phyloP scores from a whole-genome alignment of 2,797 vertebrate species.

The Microctenopoma steveboyesi region DNA sequence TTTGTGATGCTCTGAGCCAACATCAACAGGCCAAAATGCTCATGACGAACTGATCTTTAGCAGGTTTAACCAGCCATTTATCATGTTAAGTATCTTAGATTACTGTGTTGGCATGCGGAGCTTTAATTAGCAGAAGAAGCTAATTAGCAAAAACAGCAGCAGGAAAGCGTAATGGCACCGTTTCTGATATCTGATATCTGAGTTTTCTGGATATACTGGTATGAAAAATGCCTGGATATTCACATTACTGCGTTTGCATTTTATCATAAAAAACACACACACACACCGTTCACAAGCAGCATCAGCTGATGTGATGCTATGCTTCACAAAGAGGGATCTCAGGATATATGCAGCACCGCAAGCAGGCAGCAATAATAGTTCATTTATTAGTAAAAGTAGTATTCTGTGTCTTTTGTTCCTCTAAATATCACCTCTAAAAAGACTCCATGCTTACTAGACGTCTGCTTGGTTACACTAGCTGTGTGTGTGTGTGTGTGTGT shows the following conservation, averaged over 20 bases:
- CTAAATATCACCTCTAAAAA: constrained; percentile 26
- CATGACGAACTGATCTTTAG: not conserved
- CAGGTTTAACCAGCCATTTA: not conserved
- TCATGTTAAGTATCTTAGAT: not conserved
- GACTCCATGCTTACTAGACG: constrained; percentile 51
- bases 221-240: too few species aligned
- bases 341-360: constrained; percentile 2
- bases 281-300: too few species aligned
- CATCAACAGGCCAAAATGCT: not conserved
- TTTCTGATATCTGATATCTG: too few species aligned
- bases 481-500: constrained; percentile 20
- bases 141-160: not conserved
- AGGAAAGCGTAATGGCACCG: too few species aligned
- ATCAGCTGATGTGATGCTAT: too few species aligned
- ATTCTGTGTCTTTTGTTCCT: constrained; percentile 19
- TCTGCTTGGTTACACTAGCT: constrained; percentile 49
- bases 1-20: not conserved
- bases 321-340: too few species aligned
- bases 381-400: constrained; percentile 33
- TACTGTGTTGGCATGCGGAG: not conserved
- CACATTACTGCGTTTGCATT: too few species aligned
- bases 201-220: too few species aligned
- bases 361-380: constrained; percentile 15
- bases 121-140: not conserved
- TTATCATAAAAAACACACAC: too few species aligned